Conservation (phyloP, 2,113 vertebrate genomes). For the Tachysurus fulvidraco region DNA sequence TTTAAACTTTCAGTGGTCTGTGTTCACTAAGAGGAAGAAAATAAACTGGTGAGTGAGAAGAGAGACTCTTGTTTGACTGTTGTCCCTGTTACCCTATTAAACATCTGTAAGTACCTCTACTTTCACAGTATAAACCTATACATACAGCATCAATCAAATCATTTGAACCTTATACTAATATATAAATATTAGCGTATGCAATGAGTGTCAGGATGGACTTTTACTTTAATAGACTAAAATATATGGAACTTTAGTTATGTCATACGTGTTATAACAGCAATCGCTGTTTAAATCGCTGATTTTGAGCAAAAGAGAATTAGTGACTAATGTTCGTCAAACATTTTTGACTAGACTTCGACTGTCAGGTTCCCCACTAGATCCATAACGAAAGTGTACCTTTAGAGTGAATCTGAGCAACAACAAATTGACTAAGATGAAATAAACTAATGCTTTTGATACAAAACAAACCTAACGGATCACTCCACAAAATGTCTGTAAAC, state of each 20-base stretch:
- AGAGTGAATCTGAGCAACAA: constrained; percentile 56
- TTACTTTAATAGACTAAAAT: neutral
- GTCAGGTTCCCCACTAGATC: constrained; percentile 9
- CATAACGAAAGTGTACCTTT: constrained; percentile 28
- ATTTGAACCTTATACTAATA: neutral
- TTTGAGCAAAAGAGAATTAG: neutral
- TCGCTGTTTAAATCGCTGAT: no score
- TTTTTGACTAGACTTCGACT: neutral
- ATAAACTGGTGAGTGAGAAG: neutral
- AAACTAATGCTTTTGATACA: constrained; percentile 58
- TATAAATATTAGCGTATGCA: neutral
- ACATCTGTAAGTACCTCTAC: neutral
- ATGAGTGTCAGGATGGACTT: neutral
- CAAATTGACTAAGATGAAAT: constrained; percentile 59
- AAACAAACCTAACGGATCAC: constrained; percentile 76
- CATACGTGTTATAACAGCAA: neutral
- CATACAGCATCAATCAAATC: neutral
- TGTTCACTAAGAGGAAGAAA: neutral
- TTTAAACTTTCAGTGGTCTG: neutral
- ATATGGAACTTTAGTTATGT: neutral
- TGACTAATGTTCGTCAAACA: neutral
- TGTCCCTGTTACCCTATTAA: neutral
- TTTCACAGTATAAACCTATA: neutral
- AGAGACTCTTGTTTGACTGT: neutral
- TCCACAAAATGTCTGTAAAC: constrained; percentile 83